Evolutionary conservation across 2,113 vertebrate species (phyloP).

Genomic region (Crotalus viridis): DNA sequence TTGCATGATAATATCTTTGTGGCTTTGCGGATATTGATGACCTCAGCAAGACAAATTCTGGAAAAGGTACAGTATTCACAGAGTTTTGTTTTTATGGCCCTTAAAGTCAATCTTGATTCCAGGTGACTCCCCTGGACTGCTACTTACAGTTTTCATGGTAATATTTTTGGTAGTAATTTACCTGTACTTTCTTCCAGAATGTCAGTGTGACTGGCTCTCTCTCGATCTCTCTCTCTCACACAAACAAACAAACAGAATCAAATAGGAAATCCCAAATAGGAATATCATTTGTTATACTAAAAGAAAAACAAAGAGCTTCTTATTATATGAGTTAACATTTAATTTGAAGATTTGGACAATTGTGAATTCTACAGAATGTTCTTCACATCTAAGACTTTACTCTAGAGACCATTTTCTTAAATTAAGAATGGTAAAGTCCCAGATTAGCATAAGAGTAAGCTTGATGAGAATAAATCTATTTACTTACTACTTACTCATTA

Average conservation of each 20-base stretch:
- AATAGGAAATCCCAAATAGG: neutral
- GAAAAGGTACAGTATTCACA: neutral
- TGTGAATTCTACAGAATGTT: neutral
- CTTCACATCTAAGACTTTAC: neutral
- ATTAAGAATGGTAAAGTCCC: neutral
- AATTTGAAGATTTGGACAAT: neutral
- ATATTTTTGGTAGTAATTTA: neutral
- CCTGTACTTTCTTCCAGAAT: neutral
- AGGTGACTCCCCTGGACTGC: neutral
- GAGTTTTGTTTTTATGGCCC: neutral
- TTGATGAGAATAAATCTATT: neutral
- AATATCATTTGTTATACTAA: neutral
- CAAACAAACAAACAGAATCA: neutral
- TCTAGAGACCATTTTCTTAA: neutral
- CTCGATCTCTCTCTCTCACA: too few relatives aligned
- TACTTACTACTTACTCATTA: neutral
- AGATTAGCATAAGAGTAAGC: neutral
- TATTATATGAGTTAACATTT: neutral
- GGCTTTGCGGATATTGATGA: neutral
- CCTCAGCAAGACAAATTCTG: neutral
- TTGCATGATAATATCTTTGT: neutral
- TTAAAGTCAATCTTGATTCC: neutral
- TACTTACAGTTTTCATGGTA: neutral
- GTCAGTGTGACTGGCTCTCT: neutral
- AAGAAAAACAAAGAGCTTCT: neutral